Conservation (phyloP, 2,888 invertebrate genomes). For the Synanthedon formicaeformis region DNA sequence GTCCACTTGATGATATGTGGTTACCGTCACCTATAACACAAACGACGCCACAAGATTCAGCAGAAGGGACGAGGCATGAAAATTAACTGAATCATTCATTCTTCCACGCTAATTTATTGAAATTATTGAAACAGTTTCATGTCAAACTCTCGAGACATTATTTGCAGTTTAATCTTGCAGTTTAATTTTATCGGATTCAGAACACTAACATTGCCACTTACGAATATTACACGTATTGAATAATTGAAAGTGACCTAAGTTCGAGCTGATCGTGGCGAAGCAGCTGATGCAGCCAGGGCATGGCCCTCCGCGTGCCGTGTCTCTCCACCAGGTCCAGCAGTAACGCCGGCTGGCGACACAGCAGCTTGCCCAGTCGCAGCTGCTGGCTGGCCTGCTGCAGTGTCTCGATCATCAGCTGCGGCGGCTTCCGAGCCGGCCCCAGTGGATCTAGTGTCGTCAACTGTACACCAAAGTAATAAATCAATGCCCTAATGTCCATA, state of each 20-base stretch:
- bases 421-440: slow-evolving; percentile 86
- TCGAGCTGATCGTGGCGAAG: slow-evolving; percentile 93
- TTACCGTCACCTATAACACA: no score
- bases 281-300: slow-evolving; percentile 97
- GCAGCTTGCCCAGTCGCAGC: slow-evolving; percentile 86
- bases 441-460: slow-evolving; percentile 88
- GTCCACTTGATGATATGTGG: no score
- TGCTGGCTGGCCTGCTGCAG: slow-evolving; percentile 81
- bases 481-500: background rate
- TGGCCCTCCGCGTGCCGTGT: slow-evolving; percentile 89
- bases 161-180: no score
- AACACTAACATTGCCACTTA: no score
- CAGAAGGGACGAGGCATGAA: no score
- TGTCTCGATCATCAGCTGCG: slow-evolving; percentile 81
- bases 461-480: slow-evolving; percentile 23
- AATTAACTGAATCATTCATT: no score
- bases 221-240: no score
- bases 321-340: slow-evolving; percentile 92
- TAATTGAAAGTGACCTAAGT: slow-evolving; percentile 51
- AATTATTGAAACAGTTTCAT: no score
- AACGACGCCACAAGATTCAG: no score
- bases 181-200: no score
- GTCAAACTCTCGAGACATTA: no score
- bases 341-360: slow-evolving; percentile 94
- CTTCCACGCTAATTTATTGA: no score